A percentile compares a stretch with the other conserved stretches of the same genome.
Evolutionary conservation across 2,888 invertebrate species (phyloP).

Genomic region (Nymphalis c-album): DNA sequence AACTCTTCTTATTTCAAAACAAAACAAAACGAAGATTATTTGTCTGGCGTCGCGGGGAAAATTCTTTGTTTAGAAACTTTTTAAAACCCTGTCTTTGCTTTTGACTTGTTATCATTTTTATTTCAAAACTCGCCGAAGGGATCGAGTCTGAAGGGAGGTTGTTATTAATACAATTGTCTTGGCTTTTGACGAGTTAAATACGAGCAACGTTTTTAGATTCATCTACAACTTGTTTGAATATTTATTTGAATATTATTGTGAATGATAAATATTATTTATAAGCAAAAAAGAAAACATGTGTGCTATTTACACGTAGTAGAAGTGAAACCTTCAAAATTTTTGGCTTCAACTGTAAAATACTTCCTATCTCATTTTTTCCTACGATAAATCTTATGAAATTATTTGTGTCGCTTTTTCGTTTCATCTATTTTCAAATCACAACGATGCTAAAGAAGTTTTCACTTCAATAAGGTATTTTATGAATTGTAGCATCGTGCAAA

Average conservation of each 20-base stretch:
- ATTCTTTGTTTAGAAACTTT: slow-evolving; percentile 38
- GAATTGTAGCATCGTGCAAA: too few species aligned
- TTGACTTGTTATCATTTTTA: slow-evolving; percentile 32
- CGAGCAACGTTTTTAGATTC: background rate
- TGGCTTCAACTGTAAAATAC: too few species aligned
- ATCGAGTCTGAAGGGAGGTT: slow-evolving; percentile 11
- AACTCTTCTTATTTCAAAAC: slow-evolving; percentile 30
- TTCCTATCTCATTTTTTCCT: too few species aligned
- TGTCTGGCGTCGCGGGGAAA: slow-evolving; percentile 27
- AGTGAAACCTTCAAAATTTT: too few species aligned
- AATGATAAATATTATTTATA: background rate
- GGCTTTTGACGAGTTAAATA: slow-evolving; percentile 13
- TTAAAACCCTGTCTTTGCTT: slow-evolving; percentile 30
- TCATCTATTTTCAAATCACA: too few species aligned
- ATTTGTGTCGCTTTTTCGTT: too few species aligned
- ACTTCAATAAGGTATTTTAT: too few species aligned
- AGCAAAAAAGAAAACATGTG: too few species aligned
- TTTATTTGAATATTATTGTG: background rate
- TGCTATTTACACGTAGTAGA: too few species aligned
- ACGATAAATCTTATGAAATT: too few species aligned
- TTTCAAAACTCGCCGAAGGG: slow-evolving; percentile 23
- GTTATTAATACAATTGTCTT: slow-evolving; percentile 27
- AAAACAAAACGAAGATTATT: slow-evolving; percentile 34
- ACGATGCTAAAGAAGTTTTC: too few species aligned
- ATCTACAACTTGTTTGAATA: background rate